phyloP scores from a whole-genome alignment of 2,797 vertebrate genomes.

The Oreochromis grahami region DNA sequence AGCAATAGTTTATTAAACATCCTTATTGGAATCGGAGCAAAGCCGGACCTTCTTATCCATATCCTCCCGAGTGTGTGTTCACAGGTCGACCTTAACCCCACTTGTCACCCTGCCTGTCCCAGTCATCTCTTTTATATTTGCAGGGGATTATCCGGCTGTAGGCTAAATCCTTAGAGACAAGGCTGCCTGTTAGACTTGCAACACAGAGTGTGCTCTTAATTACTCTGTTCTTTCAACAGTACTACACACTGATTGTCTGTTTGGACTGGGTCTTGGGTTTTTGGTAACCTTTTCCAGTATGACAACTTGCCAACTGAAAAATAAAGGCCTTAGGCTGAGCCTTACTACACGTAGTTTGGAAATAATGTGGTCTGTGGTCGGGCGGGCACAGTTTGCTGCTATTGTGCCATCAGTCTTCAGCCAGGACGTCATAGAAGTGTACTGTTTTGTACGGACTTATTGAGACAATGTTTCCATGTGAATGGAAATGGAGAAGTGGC shows the following conservation, averaged over 20 bases:
- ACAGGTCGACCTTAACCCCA: slow-evolving; percentile 52
- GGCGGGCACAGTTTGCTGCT: background rate
- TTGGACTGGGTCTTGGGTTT: background rate
- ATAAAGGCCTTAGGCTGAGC: background rate
- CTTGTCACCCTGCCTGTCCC: slow-evolving; percentile 46
- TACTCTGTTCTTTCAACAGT: slow-evolving; percentile 1
- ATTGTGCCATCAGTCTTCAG: background rate
- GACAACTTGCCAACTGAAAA: background rate
- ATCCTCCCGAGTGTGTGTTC: slow-evolving; percentile 26
- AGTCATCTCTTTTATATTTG: slow-evolving; percentile 73
- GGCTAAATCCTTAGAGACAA: slow-evolving; percentile 63
- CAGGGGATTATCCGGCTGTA: slow-evolving; percentile 66
- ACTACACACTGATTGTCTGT: background rate
- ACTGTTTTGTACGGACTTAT: background rate
- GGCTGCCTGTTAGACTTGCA: slow-evolving; percentile 25
- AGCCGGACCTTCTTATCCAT: slow-evolving; percentile 47
- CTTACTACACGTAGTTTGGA: background rate
- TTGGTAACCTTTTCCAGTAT: background rate
- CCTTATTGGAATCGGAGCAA: background rate
- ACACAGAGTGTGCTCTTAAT: slow-evolving; percentile 22
- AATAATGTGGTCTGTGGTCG: background rate
- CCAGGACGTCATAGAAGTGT: background rate
- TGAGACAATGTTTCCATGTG: background rate
- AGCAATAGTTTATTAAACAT: background rate
- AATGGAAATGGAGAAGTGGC: background rate